Percentiles rank a stretch among this genome's conserved stretches.
Evolutionary conservation across 2,888 invertebrate genomes (phyloP).

Genomic region (Diachrysia chrysitis): DNA sequence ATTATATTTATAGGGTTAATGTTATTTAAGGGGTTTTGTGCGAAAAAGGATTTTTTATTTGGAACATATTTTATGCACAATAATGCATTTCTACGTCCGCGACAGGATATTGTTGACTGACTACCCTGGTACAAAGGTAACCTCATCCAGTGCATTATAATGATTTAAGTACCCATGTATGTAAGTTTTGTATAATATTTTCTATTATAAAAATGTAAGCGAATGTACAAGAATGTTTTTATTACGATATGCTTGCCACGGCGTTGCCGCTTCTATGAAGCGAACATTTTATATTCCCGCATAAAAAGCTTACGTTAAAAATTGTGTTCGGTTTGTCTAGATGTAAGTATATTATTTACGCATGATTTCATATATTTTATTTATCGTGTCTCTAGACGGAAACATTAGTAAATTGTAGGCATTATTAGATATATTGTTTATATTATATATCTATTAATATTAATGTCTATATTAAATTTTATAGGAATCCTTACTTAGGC

Average conservation of each 20-base stretch:
- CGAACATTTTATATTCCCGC: slow-evolving; percentile 58
- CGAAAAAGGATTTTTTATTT: slow-evolving; percentile 68
- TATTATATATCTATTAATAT: slow-evolving; percentile 70
- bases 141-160: slow-evolving; percentile 85
- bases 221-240: slow-evolving; percentile 74
- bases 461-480: slow-evolving; percentile 70
- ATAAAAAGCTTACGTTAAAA: slow-evolving; percentile 43
- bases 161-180: slow-evolving; percentile 77
- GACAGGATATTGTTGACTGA: slow-evolving; percentile 74
- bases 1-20: slow-evolving; percentile 59
- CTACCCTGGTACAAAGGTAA: slow-evolving; percentile 82
- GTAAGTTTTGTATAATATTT: slow-evolving; percentile 84
- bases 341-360: slow-evolving; percentile 68
- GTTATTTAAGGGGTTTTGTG: slow-evolving; percentile 71
- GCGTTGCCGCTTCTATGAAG: slow-evolving; percentile 85
- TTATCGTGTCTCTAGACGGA: slow-evolving; percentile 71
- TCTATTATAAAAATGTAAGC: slow-evolving; percentile 71
- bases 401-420: slow-evolving; percentile 76
- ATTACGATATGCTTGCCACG: slow-evolving; percentile 76
- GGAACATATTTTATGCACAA: slow-evolving; percentile 80
- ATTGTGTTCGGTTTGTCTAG: slow-evolving; percentile 53
- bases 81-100: slow-evolving; percentile 80
- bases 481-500: slow-evolving; percentile 65
- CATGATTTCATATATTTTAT: slow-evolving; percentile 64
- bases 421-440: slow-evolving; percentile 74